phyloP scores from a whole-genome alignment of 2,888 invertebrate species.

The Leptopilina myrica region DNA sequence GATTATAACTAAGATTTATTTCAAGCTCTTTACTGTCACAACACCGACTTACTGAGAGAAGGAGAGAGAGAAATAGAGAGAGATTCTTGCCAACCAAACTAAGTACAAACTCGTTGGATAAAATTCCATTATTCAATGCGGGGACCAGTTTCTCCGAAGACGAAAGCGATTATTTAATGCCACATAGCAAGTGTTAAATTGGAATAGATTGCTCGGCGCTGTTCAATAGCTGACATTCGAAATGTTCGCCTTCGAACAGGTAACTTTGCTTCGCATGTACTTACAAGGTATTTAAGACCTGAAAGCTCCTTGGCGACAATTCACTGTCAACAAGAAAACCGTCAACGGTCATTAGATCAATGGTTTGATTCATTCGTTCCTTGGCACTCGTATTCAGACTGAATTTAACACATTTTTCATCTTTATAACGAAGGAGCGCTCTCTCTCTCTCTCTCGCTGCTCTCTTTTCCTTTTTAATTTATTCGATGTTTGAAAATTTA shows the following conservation, averaged over 20 bases:
- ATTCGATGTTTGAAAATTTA: too few relatives aligned
- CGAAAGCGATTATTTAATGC: conserved; percentile 72
- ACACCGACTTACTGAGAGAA: conserved; percentile 66
- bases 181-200: conserved; percentile 71
- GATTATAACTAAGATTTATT: conserved; percentile 74
- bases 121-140: conserved; percentile 70
- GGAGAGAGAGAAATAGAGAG: too few relatives aligned
- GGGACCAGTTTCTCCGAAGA: conserved; percentile 68
- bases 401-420: not conserved
- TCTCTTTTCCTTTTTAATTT: too few relatives aligned
- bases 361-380: conserved; percentile 26
- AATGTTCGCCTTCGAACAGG: conserved; percentile 33
- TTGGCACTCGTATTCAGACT: not conserved
- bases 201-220: conserved; percentile 68
- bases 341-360: conserved; percentile 40
- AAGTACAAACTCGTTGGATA: conserved; percentile 69
- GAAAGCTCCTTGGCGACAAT: conserved; percentile 39
- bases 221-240: conserved; percentile 51
- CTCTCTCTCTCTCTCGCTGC: too few relatives aligned
- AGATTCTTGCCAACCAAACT: conserved; percentile 51
- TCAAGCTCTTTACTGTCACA: conserved; percentile 73
- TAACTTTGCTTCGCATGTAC: conserved; percentile 24
- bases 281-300: conserved; percentile 35
- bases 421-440: not conserved
- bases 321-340: conserved; percentile 37